Evolutionary conservation across 1,140 invertebrate genomes (phyloP).

Genomic region (Gonioctena quinquepunctata): DNA sequence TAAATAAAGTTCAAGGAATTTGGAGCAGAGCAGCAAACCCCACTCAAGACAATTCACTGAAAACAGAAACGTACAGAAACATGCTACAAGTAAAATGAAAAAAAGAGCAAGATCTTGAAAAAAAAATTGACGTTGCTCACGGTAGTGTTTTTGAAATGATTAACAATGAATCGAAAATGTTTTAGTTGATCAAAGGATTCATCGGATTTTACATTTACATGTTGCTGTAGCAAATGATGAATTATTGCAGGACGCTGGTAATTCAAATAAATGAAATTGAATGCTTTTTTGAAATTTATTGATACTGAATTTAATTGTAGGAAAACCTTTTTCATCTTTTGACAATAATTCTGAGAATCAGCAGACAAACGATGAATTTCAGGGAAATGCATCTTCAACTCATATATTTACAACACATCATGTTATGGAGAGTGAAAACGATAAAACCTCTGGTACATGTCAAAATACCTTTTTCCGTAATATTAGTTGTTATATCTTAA

Average conservation of each 20-base stretch:
- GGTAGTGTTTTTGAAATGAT: neutral
- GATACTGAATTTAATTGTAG: no score
- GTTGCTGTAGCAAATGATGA: neutral
- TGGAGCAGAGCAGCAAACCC: neutral
- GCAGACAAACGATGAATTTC: no score
- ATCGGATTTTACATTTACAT: conserved; percentile 3
- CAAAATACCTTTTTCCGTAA: no score
- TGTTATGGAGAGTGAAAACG: no score
- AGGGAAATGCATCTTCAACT: no score
- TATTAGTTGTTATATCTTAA: no score
- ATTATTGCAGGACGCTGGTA: neutral
- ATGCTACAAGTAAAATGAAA: neutral
- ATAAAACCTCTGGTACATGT: no score
- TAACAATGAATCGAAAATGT: neutral
- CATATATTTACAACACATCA: no score
- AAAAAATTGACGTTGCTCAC: conserved; percentile 5
- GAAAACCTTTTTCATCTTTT: no score
- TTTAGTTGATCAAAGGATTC: conserved; percentile 13
- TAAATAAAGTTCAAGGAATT: no score
- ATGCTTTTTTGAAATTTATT: neutral
- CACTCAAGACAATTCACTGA: neutral
- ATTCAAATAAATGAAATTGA: neutral
- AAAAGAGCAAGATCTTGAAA: conserved; percentile 9
- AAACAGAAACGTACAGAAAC: conserved; percentile 12
- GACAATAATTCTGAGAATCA: no score